phyloP scores from a whole-genome alignment of 1,140 invertebrate species.

The Physella acuta region DNA sequence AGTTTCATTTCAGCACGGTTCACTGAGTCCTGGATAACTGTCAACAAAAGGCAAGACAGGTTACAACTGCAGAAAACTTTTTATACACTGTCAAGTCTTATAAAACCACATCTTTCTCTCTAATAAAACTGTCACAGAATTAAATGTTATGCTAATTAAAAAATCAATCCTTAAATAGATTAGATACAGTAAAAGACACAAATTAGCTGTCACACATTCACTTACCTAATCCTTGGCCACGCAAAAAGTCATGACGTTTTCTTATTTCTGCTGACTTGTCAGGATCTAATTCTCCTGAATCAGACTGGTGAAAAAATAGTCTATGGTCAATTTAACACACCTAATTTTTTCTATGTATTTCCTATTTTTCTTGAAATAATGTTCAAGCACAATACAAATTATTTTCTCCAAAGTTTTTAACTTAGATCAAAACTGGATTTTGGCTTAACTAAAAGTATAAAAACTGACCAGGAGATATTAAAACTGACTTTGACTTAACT shows the following conservation, averaged over 20 bases:
- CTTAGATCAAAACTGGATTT: too few species aligned
- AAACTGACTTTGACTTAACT: too few species aligned
- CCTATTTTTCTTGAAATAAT: not conserved
- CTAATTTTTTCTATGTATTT: not conserved
- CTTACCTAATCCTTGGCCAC: slow-evolving; percentile 52
- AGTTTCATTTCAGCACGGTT: slow-evolving; percentile 77
- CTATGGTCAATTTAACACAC: not conserved
- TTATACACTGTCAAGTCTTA: not conserved
- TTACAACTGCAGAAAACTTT: slow-evolving; percentile 1
- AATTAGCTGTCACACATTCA: too few species aligned
- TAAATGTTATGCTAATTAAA: too few species aligned
- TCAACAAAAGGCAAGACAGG: not conserved
- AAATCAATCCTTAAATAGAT: not conserved
- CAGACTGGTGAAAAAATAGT: slow-evolving; percentile 41
- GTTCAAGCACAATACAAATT: not conserved
- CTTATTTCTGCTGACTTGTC: slow-evolving; percentile 48
- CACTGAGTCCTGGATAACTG: slow-evolving; percentile 50
- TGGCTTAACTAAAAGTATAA: too few species aligned
- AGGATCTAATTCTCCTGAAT: slow-evolving; percentile 48
- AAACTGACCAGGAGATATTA: too few species aligned
- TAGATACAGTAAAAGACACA: too few species aligned
- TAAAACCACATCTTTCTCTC: not conserved
- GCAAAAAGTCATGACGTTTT: slow-evolving; percentile 45
- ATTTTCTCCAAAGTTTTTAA: too few species aligned
- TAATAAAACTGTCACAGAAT: too few species aligned